phyloP scores from a whole-genome alignment of 1,140 invertebrate genomes.

The Bactericera cockerelli region DNA sequence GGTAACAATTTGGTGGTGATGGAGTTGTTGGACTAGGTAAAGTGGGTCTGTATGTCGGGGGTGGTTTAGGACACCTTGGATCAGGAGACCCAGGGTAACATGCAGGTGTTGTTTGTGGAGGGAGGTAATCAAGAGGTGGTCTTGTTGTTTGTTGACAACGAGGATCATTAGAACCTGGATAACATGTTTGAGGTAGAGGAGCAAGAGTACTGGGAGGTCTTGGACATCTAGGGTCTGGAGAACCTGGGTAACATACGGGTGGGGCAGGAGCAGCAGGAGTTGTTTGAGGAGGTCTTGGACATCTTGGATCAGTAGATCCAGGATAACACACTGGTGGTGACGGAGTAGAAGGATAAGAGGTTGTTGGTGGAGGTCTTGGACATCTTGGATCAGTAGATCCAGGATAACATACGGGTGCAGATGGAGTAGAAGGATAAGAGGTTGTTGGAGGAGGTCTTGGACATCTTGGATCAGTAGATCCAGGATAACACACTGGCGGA shows the following conservation, averaged over 20 bases:
- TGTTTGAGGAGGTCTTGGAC: conserved; percentile 27
- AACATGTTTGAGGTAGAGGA: conserved; percentile 23
- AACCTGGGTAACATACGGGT: conserved; percentile 23
- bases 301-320: conserved; percentile 28
- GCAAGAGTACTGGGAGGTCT: conserved; percentile 22
- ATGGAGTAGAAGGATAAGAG: conserved; percentile 16
- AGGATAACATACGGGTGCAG: conserved; percentile 19
- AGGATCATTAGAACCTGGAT: conserved; percentile 27
- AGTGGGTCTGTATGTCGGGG: conserved; percentile 25
- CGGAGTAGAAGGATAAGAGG: conserved; percentile 19
- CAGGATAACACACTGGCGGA: conserved; percentile 29
- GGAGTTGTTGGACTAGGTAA: conserved; percentile 19
- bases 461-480: conserved; percentile 32
- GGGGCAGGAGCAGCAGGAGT: conserved; percentile 17
- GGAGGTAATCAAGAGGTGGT: conserved; percentile 12
- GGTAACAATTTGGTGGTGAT: too few relatives aligned
- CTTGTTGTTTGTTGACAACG: conserved; percentile 24
- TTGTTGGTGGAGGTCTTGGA: conserved; percentile 20
- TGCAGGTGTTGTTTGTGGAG: conserved; percentile 14
- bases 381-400: conserved; percentile 23
- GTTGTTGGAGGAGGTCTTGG: conserved; percentile 22
- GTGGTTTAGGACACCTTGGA: conserved; percentile 25
- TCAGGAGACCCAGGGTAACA: conserved; percentile 31
- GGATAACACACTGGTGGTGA: conserved; percentile 24
- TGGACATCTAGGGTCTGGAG: conserved; percentile 26